Percentiles rank a stretch among this genome's conserved stretches.
These are phyloP conservation scores for Lytechinus variegatus DNA, from an alignment of 35 echinoderm and acorn worm genomes.

Conservation along the genomic window DNA sequence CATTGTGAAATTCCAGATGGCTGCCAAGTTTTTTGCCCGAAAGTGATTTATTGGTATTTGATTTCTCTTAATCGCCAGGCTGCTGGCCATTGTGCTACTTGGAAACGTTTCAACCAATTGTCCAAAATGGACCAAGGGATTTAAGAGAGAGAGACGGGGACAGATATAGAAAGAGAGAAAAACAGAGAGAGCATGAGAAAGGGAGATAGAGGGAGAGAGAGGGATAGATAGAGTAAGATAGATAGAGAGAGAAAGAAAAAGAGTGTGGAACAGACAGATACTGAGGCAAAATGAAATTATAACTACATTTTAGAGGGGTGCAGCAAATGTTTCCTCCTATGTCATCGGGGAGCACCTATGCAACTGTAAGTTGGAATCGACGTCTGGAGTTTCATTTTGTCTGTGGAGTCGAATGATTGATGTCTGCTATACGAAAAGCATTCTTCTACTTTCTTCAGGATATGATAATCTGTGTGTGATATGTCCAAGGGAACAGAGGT, in stretches of 20 bases:
- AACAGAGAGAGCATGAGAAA: too few species aligned
- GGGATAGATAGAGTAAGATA: not conserved
- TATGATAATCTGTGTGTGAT: not conserved
- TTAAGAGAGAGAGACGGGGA: not conserved
- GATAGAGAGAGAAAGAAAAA: not conserved
- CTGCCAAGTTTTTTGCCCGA: not conserved
- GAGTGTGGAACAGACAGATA: not conserved
- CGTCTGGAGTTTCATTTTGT: not conserved
- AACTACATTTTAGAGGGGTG: not conserved
- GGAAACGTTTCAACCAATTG: constrained; percentile 2
- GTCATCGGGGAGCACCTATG: not conserved
- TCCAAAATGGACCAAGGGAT: not conserved
- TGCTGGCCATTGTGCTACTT: not conserved
- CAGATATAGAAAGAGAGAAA: too few species aligned
- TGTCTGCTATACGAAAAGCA: not conserved
- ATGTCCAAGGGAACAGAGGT: too few species aligned
- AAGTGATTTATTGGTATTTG: not conserved
- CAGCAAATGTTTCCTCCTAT: not conserved
- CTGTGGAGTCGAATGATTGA: not conserved
- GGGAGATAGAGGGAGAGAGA: too few species aligned
- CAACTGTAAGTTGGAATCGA: not conserved
- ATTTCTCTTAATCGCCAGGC: not conserved
- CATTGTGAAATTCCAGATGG: not conserved
- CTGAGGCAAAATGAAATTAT: not conserved
- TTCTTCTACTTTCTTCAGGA: not conserved